Conservation (phyloP, 2,113 vertebrate species). For the Ellobius talpinus region DNA sequence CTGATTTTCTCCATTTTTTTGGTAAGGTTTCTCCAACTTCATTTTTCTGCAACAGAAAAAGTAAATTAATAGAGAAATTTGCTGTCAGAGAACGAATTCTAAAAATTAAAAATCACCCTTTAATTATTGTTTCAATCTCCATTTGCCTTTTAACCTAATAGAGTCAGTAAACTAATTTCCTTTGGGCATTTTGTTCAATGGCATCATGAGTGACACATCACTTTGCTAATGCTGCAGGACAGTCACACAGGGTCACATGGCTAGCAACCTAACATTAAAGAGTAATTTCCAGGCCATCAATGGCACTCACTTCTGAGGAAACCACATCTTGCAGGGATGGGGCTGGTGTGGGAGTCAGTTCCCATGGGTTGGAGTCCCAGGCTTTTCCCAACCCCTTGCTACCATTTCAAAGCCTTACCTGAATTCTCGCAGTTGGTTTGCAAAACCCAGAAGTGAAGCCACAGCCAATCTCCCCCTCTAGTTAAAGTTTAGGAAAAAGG, state of each 20-base stretch:
- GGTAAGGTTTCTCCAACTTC: constrained; percentile 19
- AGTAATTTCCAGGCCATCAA: not conserved
- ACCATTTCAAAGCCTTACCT: not conserved
- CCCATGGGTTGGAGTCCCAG: not conserved
- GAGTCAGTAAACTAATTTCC: constrained; percentile 76
- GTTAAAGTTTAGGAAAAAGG: not conserved
- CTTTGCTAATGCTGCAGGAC: constrained; percentile 62
- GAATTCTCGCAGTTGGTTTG: not conserved
- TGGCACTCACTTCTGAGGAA: constrained; percentile 52
- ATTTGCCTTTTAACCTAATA: constrained; percentile 71
- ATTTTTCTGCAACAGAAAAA: constrained; percentile 49
- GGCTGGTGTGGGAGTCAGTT: not conserved
- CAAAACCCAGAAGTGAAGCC: not conserved
- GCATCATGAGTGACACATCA: constrained; percentile 60
- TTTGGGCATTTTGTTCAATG: constrained; percentile 39
- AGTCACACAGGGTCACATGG: constrained; percentile 7
- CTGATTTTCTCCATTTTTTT: constrained; percentile 43
- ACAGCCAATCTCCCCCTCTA: not conserved
- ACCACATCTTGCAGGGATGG: constrained; percentile 25
- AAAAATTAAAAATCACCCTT: constrained; percentile 72
- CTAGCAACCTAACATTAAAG: constrained; percentile 21
- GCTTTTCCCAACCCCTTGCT: not conserved
- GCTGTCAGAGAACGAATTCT: constrained; percentile 64
- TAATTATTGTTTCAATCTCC: constrained; percentile 54
- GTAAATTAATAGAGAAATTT: constrained; percentile 68